A percentile compares a stretch with the other conserved stretches of the same genome.
These are phyloP conservation scores for Salminus brasiliensis DNA, from an alignment of 2,113 vertebrate species.

Conservation along the genomic window DNA sequence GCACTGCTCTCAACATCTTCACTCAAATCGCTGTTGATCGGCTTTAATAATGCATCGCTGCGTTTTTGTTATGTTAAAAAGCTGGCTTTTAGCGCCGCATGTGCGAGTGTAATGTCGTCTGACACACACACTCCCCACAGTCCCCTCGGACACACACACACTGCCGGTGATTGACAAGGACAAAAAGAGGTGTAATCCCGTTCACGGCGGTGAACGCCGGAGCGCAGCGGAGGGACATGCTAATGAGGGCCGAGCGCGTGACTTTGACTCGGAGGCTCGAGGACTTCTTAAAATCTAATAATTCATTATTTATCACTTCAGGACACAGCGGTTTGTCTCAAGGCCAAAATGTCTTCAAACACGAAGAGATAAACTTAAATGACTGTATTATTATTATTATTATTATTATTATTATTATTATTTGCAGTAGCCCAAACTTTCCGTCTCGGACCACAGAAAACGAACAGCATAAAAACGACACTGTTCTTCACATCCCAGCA, in stretches of 20 bases:
- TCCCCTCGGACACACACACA: conserved; percentile 63
- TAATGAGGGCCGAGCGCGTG: conserved; percentile 74
- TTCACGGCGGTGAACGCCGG: conserved; percentile 77
- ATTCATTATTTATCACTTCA: conserved; percentile 74
- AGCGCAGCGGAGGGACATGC: conserved; percentile 71
- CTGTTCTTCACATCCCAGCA: no score
- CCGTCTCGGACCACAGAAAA: no score
- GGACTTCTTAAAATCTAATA: conserved; percentile 57
- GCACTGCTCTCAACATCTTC: conserved; percentile 65
- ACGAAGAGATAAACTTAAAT: conserved; percentile 48
- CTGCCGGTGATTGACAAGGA: conserved; percentile 80
- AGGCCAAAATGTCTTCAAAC: conserved; percentile 72
- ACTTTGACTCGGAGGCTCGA: conserved; percentile 77
- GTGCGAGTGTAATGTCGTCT: conserved; percentile 77
- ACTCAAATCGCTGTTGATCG: conserved; percentile 70
- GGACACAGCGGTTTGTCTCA: conserved; percentile 70
- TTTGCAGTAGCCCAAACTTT: no score
- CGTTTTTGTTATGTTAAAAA: conserved; percentile 75
- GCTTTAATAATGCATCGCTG: conserved; percentile 75
- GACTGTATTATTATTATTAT: no score
- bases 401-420: no score
- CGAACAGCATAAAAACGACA: no score
- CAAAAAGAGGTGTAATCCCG: conserved; percentile 73
- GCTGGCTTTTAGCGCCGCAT: conserved; percentile 67
- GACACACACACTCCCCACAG: conserved; percentile 75